Evolutionary conservation across 2,113 vertebrate genomes (phyloP).

Genomic region (Poeciliopsis prolifica): DNA sequence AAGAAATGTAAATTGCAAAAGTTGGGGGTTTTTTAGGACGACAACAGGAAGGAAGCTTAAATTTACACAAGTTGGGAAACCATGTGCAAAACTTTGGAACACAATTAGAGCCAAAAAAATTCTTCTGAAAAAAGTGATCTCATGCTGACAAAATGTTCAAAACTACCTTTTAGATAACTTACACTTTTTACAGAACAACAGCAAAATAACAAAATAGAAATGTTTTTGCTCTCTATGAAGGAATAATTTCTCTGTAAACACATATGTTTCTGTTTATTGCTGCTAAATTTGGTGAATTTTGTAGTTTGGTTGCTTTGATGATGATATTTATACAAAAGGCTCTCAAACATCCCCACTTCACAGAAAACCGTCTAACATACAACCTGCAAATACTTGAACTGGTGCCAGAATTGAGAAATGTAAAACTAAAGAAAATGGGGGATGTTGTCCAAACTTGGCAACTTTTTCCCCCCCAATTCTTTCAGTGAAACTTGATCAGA

Average conservation of each 20-base stretch:
- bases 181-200: not conserved
- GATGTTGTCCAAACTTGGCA: constrained; percentile 29
- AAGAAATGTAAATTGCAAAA: too few species aligned
- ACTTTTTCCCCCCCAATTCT: not conserved
- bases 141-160: too few species aligned
- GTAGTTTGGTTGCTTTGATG: not conserved
- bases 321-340: not conserved
- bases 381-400: constrained; percentile 61
- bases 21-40: too few species aligned
- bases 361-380: not conserved
- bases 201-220: not conserved
- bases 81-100: too few species aligned
- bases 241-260: too few species aligned
- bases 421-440: not conserved
- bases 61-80: too few species aligned
- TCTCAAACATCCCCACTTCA: not conserved
- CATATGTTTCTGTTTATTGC: not conserved
- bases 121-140: too few species aligned
- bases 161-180: too few species aligned
- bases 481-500: constrained; percentile 13
- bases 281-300: not conserved
- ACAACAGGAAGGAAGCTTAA: too few species aligned
- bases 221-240: too few species aligned
- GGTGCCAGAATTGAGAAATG: not conserved
- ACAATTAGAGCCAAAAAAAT: too few species aligned